Evolutionary conservation across 2,797 vertebrate genomes (phyloP).

Genomic region (Okamejei kenojei): DNA sequence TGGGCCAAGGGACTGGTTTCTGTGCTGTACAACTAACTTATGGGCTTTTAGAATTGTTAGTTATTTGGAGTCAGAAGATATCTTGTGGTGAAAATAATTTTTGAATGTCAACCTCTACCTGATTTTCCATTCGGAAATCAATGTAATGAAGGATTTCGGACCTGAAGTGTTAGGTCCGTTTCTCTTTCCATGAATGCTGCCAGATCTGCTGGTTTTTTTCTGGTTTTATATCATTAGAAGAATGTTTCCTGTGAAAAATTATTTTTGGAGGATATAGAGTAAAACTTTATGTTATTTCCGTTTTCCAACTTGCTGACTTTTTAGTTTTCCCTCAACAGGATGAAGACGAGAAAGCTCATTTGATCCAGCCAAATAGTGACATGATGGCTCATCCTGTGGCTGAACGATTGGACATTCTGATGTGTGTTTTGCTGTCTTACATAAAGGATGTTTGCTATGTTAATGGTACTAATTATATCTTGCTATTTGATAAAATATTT

Average conservation of each 20-base stretch:
- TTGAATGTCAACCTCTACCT: background rate
- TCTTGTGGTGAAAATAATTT: background rate
- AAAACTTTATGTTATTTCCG: background rate
- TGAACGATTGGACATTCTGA: conserved; percentile 76
- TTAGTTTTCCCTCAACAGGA: conserved; percentile 59
- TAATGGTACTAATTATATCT: conserved; percentile 61
- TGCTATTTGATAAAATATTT: background rate
- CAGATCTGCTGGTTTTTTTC: no score
- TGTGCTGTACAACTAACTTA: no score
- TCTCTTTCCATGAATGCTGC: no score
- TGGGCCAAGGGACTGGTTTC: no score
- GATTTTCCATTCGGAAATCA: background rate
- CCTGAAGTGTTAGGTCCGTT: no score
- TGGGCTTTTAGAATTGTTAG: no score
- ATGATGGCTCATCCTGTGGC: conserved; percentile 77
- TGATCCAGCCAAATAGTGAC: background rate
- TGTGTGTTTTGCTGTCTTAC: conserved; percentile 73
- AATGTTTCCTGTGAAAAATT: background rate
- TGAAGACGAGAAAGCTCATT: conserved; percentile 62
- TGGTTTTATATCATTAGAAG: background rate
- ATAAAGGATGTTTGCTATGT: conserved; percentile 72
- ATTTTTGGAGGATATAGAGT: background rate
- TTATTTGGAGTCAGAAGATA: background rate
- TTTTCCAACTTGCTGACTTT: conserved; percentile 25
- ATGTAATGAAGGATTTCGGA: no score